These are phyloP conservation scores for Acanthopagrus latus DNA, from an alignment of 2,797 vertebrate species.

Conservation along the genomic window DNA sequence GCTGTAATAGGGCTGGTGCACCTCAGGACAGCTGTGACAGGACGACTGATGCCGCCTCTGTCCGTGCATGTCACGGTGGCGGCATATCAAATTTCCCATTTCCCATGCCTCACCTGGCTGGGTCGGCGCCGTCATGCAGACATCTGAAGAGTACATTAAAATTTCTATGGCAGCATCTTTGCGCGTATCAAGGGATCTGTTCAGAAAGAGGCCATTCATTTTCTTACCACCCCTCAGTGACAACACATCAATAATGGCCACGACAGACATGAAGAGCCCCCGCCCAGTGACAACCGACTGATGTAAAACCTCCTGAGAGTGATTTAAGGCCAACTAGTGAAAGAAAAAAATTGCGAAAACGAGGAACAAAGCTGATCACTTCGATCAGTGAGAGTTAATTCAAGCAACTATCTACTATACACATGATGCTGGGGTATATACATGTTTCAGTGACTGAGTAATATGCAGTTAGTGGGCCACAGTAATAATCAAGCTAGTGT, in stretches of 20 bases:
- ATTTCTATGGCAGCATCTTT: not conserved
- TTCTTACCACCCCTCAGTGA: not conserved
- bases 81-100: not conserved
- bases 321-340: conserved; percentile 86
- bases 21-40: not conserved
- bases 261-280: conserved; percentile 29
- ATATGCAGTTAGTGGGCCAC: conserved; percentile 57
- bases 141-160: not conserved
- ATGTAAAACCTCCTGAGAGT: conserved; percentile 82
- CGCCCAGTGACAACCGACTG: conserved; percentile 44
- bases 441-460: conserved; percentile 45
- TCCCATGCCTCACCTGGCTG: conserved; percentile 2
- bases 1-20: not conserved
- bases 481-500: conserved; percentile 17
- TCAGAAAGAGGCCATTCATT: not conserved
- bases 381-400: conserved; percentile 49
- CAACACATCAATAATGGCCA: conserved; percentile 21
- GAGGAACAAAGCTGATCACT: conserved; percentile 27
- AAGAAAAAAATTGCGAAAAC: conserved; percentile 36
- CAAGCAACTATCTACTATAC: conserved; percentile 47
- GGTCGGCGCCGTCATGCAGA: conserved; percentile 2
- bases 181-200: not conserved
- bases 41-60: not conserved
- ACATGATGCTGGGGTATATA: conserved; percentile 40
- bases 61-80: conserved; percentile 18